These are phyloP conservation scores for Luffia ferchaultella DNA, from an alignment of 2,888 invertebrate species.

Conservation along the genomic window DNA sequence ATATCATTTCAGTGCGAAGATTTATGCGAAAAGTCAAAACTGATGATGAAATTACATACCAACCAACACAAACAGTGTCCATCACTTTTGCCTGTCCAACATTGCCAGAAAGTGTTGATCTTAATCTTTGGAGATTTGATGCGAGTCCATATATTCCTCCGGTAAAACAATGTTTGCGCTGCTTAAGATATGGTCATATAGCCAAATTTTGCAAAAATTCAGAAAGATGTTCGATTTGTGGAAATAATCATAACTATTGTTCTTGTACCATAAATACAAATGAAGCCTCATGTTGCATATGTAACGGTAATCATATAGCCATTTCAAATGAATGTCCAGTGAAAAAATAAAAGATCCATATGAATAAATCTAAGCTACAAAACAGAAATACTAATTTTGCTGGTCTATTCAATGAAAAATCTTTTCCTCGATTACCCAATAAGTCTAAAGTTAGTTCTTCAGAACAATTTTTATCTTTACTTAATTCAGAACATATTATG, in stretches of 20 bases:
- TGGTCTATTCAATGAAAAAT: no score
- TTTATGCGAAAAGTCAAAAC: not conserved
- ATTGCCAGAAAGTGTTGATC: not conserved
- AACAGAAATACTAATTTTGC: no score
- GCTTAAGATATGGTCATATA: no score
- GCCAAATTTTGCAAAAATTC: no score
- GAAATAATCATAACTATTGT: no score
- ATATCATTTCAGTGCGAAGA: not conserved
- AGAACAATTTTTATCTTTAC: not conserved
- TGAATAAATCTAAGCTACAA: no score
- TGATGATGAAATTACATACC: not conserved
- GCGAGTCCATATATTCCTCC: no score
- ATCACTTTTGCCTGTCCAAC: not conserved
- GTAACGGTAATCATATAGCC: conserved; percentile 1
- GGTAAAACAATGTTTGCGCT: no score
- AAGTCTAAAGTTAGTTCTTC: no score
- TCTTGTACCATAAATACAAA: not conserved
- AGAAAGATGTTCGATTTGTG: no score
- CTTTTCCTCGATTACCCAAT: no score
- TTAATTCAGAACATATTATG: not conserved
- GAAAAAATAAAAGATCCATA: not conserved
- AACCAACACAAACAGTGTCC: conserved; percentile 1
- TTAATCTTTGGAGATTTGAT: no score
- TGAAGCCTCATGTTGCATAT: not conserved
- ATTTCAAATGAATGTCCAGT: conserved; percentile 1